Evolutionary conservation across 2,113 vertebrate genomes (phyloP), one percentile per base, ranked within the genome.

Genomic region (Sander lucioperca): DNA sequence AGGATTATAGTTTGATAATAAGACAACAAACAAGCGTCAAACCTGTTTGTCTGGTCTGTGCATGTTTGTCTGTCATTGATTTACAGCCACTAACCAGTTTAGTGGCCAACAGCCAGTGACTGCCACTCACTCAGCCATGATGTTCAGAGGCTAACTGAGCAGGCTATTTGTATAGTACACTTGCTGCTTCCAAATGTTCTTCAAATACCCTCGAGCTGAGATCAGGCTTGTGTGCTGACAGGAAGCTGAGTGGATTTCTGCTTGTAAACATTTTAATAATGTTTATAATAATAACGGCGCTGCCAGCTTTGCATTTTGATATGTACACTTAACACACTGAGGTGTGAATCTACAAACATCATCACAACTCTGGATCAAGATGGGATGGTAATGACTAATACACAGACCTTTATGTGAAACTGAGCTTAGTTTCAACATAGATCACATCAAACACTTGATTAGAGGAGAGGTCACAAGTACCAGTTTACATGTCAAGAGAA

Each of bases 61-160:
- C 83, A 77, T 73, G 85, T 88, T 79, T 83, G 50, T 69, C 62
- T 63, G 77, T 77, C 75, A 88, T 85, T 83, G 83, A 91, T 86
- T 78, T 33, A 57, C 65, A 87, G 69, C 77, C 54, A 80, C 62
- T 77, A 87, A 86, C 79, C 71, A 76, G 83, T 81, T 89, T 54
- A 83, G 73, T 80, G 74, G 82, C 86, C 57, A 86, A 87, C 77
- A 85, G 79, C 77, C 70, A 82, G 50, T 5, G 69, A 62, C 72
- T 71, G 64, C 25, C 19, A 14, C 58, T 84, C 66, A 69, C 25
- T 78, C 53, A 76, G 73, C 66, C 71, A 27, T 59, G 62, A 57
- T 78, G 62, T 75, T 82, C 1, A 0, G 36, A 82, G 76, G 73
- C 81, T 81, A 83, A 88, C 73, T 21, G 36, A n/a, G 50, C 23